Evolutionary conservation across 35 echinoderm and acorn worm genomes (phyloP).

Genomic region (Ophioderma brevispina): DNA sequence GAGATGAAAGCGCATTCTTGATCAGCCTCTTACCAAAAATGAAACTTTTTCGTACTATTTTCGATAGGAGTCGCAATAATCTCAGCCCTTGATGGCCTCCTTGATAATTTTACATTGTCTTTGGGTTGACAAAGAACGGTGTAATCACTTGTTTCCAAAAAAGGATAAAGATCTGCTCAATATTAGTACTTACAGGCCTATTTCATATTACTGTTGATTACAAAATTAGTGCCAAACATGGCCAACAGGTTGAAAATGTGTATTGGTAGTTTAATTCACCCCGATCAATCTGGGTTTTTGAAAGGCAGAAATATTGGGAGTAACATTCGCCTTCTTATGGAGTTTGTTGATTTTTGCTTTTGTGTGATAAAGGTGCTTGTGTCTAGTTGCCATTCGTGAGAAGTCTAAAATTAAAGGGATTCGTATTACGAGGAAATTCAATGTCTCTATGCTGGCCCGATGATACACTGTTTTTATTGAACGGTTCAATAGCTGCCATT

Average conservation of each 20-base stretch:
- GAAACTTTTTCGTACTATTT: neutral
- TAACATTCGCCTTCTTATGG: neutral
- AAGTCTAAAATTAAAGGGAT: neutral
- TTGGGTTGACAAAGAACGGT: neutral
- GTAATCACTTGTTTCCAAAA: neutral
- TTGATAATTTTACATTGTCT: neutral
- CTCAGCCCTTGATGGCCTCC: neutral
- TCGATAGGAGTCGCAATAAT: neutral
- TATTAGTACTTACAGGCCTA: too few species aligned
- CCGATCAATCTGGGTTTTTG: constrained; percentile 15
- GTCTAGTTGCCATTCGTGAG: neutral
- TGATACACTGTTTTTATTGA: neutral
- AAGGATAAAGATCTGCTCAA: too few species aligned
- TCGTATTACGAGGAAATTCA: neutral
- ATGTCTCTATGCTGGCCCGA: neutral
- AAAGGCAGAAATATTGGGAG: neutral
- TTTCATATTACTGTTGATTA: too few species aligned
- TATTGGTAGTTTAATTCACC: neutral
- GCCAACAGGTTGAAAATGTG: neutral
- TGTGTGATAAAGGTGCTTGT: neutral
- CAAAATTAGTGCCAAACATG: neutral
- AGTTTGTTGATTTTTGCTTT: neutral
- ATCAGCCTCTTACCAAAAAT: neutral
- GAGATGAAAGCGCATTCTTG: neutral
- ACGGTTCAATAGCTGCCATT: neutral